Evolutionary conservation across 1,140 invertebrate species (phyloP), one percentile per base, ranked within the genome.

Genomic region (Uloborus diversus): DNA sequence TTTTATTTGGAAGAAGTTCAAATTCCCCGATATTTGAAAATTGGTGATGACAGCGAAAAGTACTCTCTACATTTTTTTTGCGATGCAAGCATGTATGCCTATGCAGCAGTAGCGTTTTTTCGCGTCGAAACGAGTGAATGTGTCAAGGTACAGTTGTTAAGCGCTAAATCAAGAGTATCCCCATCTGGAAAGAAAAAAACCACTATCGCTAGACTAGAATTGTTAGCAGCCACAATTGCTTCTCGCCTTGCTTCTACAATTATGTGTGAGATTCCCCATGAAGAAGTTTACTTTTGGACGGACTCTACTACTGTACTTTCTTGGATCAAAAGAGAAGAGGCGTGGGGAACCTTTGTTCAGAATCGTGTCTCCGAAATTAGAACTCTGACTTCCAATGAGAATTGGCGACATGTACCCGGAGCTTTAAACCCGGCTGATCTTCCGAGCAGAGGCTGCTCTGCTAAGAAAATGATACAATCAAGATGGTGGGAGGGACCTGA

Each of bases 131-230:
- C n/a, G 37, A 25, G 20, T 30, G 65, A 30, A 37, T 47, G 20
- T 53, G 61, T 69, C 66, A 81, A 53, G 79, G 79, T 53, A 68
- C 76, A 47, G n/a, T 27, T 79, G 70, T 30, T 76, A 59, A 0
- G 64, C 76, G 73, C 69, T 61, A 53, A 49, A 42, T 47, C 37
- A 35, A 73, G 82, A 79, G 20, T 59, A 35, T 30, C 59, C n/a
- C 27, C 35, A 68, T 37, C 14, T 23, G 25, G 80, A 20, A 81
- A 71, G 53, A 47, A 62, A 27, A 35, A 64, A n/a, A 79, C 28
- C 11, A 65, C 28, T 56, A 80, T 65, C 3, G 17, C 62, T 23
- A 71, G 37, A 59, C 5, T 64, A 42, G 47, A 71, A 47, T 57
- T 81, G 27, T 35, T 70, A 14, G 49, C 27, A 53, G 32, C 33